A percentile compares a stretch with the other conserved stretches of the same genome.
phyloP scores from a whole-genome alignment of 1,140 invertebrate species.

The Gonatopus flavifemur region DNA sequence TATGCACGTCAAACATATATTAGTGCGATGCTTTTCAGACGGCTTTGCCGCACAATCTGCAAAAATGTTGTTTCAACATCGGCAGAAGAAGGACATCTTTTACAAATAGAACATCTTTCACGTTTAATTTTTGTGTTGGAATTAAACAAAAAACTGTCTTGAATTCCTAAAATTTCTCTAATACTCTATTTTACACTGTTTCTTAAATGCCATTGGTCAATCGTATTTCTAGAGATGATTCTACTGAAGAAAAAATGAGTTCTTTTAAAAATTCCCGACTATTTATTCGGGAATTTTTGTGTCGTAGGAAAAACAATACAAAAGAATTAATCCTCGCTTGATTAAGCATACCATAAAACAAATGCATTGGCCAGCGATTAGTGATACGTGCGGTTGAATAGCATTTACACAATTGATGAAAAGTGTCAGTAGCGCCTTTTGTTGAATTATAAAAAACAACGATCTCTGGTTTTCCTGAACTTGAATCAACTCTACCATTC shows the following conservation, averaged over 20 bases:
- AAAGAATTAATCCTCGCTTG: constrained; percentile 31
- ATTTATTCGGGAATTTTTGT: constrained; percentile 8
- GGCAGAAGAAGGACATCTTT: not conserved
- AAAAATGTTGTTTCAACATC: not conserved
- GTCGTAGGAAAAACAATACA: constrained; percentile 13
- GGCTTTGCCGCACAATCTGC: not conserved
- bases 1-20: not conserved
- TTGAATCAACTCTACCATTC: constrained; percentile 14
- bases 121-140: not conserved
- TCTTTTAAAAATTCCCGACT: constrained; percentile 8
- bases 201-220: constrained; percentile 1
- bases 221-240: constrained; percentile 11
- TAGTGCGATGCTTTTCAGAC: not conserved
- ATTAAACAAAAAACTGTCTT: not conserved
- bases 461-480: constrained; percentile 41
- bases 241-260: constrained; percentile 6
- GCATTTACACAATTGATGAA: constrained; percentile 44
- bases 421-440: constrained; percentile 50
- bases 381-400: constrained; percentile 40
- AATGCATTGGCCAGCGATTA: constrained; percentile 43
- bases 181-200: not conserved
- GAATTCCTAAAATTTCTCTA: not conserved
- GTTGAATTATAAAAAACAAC: constrained; percentile 41
- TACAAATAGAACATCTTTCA: not conserved
- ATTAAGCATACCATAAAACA: constrained; percentile 40